A percentile compares a stretch with the other conserved stretches of the same genome.
These are phyloP conservation scores for Noctua janthina DNA, from an alignment of 2,888 invertebrate species.

Conservation along the genomic window DNA sequence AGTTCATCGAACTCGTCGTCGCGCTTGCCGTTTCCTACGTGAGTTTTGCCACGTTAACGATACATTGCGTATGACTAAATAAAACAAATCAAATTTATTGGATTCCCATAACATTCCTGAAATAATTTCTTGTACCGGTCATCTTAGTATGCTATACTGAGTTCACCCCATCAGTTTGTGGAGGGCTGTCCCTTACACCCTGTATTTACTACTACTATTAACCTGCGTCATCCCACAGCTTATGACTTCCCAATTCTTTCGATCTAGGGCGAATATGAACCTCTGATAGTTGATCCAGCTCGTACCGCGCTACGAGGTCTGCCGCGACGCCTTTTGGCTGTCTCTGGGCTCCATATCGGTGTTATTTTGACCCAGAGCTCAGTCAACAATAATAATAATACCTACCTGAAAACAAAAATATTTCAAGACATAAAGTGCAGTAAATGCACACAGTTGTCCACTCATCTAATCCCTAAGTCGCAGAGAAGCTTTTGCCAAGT, in stretches of 20 bases:
- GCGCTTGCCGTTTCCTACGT: too few relatives aligned
- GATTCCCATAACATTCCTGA: too few relatives aligned
- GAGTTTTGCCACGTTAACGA: too few relatives aligned
- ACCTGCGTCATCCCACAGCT: neutral
- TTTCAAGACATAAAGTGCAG: neutral
- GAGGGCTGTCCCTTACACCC: too few relatives aligned
- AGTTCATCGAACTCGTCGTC: too few relatives aligned
- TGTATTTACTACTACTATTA: neutral
- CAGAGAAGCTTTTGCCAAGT: constrained; percentile 14
- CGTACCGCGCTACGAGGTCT: too few relatives aligned
- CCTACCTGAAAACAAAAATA: neutral
- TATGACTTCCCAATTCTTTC: neutral
- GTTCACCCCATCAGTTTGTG: too few relatives aligned
- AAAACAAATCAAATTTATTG: too few relatives aligned
- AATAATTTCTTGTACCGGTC: too few relatives aligned
- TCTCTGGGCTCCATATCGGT: neutral
- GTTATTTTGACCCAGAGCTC: neutral
- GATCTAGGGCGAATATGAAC: neutral
- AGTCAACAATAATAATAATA: neutral
- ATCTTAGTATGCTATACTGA: too few relatives aligned
- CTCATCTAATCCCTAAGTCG: constrained; percentile 33
- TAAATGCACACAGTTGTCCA: constrained; percentile 27
- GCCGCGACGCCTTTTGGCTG: neutral
- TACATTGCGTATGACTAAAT: too few relatives aligned
- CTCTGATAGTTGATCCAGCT: too few relatives aligned